Percentiles rank a stretch among this genome's conserved stretches.
Conservation (phyloP, 2,113 vertebrate genomes). For the Erythrolamprus reginae region DNA sequence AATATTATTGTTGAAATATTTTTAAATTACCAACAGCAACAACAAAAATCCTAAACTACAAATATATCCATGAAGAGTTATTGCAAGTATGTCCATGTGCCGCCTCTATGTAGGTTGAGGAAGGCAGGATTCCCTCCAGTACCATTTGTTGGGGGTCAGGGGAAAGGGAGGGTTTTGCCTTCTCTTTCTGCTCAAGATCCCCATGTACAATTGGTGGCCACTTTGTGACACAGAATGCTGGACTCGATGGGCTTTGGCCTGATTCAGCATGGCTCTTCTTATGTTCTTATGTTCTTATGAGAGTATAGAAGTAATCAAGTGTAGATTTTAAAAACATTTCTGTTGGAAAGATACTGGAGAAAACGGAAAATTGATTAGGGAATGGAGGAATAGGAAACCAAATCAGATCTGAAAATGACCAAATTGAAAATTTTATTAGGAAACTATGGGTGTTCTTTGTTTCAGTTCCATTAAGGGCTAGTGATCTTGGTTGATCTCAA, state of each 20-base stretch:
- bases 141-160: no score
- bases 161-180: no score
- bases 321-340: neutral
- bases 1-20: neutral
- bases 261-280: no score
- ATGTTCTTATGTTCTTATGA: no score
- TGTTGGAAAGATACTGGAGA: neutral
- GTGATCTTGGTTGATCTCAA: neutral
- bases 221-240: no score
- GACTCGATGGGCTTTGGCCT: no score
- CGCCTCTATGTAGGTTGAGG: no score
- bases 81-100: no score
- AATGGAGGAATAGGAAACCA: neutral
- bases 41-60: neutral
- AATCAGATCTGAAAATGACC: neutral
- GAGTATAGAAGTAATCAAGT: neutral
- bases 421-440: neutral
- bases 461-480: neutral
- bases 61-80: neutral
- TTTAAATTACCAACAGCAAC: neutral
- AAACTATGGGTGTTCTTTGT: neutral
- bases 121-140: no score
- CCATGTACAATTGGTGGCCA: no score
- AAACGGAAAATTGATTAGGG: neutral
- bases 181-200: no score